Percentiles rank a stretch among this genome's conserved stretches.
These are phyloP conservation scores for Psophia crepitans DNA, from an alignment of 2,113 vertebrate genomes.

Conservation along the genomic window DNA sequence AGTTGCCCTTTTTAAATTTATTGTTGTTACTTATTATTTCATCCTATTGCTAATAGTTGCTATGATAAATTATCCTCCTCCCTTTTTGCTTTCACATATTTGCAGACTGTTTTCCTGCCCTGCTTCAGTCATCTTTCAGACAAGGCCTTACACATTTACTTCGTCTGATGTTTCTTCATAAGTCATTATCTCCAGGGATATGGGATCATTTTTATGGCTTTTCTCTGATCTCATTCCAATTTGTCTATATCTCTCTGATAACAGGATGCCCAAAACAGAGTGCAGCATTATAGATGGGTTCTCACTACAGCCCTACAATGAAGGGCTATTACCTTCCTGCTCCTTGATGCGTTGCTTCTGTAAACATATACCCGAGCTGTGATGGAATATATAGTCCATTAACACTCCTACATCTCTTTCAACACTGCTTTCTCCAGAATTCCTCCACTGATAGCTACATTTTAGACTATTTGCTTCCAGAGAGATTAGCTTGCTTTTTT, in stretches of 20 bases:
- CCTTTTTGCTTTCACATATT: slow-evolving; percentile 38
- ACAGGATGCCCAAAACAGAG: slow-evolving; percentile 42
- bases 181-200: slow-evolving; percentile 56
- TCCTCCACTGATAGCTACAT: background rate
- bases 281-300: slow-evolving; percentile 37
- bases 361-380: slow-evolving; percentile 23
- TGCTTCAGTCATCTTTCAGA: slow-evolving; percentile 45
- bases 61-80: slow-evolving; percentile 38
- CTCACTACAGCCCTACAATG: background rate
- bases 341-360: slow-evolving; percentile 30
- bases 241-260: slow-evolving; percentile 55
- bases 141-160: slow-evolving; percentile 42
- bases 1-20: slow-evolving; percentile 54
- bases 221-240: slow-evolving; percentile 61
- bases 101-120: slow-evolving; percentile 32
- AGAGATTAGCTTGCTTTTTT: slow-evolving; percentile 10
- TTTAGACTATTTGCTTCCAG: slow-evolving; percentile 34
- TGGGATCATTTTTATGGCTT: slow-evolving; percentile 59
- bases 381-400: slow-evolving; percentile 49
- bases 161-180: slow-evolving; percentile 59
- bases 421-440: slow-evolving; percentile 21
- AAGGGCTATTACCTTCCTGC: slow-evolving; percentile 38
- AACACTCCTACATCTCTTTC: slow-evolving; percentile 40
- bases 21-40: slow-evolving; percentile 58
- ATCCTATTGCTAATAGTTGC: slow-evolving; percentile 46